Conservation (phyloP, 2,888 invertebrate genomes). For the Agrenia bidenticulata region DNA sequence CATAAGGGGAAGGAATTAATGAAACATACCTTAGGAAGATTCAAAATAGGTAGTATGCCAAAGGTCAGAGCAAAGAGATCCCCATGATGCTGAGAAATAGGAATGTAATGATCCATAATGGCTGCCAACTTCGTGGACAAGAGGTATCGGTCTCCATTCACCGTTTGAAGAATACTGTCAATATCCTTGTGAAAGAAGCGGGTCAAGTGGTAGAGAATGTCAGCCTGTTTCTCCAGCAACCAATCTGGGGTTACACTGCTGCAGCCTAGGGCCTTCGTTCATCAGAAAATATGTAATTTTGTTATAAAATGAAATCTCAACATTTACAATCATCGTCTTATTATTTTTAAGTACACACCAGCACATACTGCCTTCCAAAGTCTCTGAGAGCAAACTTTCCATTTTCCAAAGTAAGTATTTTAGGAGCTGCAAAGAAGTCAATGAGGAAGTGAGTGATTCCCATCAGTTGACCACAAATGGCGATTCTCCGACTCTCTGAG, state of each 20-base stretch:
- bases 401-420: conserved; percentile 76
- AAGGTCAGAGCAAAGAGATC: conserved; percentile 66
- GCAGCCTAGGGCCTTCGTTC: conserved; percentile 79
- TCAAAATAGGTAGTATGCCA: conserved; percentile 76
- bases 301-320: not conserved
- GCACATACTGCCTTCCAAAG: conserved; percentile 72
- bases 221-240: conserved; percentile 75
- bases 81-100: conserved; percentile 78
- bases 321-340: not conserved
- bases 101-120: conserved; percentile 85
- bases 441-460: conserved; percentile 82
- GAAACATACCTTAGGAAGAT: conserved; percentile 76
- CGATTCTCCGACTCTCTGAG: conserved; percentile 78
- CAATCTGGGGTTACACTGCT: conserved; percentile 82
- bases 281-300: conserved; percentile 12
- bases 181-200: conserved; percentile 84
- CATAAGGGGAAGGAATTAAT: too few species aligned
- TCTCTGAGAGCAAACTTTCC: conserved; percentile 85
- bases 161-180: conserved; percentile 66
- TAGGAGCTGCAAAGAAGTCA: conserved; percentile 73
- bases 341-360: conserved; percentile 65
- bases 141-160: conserved; percentile 61
- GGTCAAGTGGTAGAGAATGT: conserved; percentile 73
- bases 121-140: conserved; percentile 76
- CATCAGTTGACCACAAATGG: conserved; percentile 87